Evolutionary conservation across 2,888 invertebrate genomes (phyloP).

Genomic region (Stenolophus ochropezus): DNA sequence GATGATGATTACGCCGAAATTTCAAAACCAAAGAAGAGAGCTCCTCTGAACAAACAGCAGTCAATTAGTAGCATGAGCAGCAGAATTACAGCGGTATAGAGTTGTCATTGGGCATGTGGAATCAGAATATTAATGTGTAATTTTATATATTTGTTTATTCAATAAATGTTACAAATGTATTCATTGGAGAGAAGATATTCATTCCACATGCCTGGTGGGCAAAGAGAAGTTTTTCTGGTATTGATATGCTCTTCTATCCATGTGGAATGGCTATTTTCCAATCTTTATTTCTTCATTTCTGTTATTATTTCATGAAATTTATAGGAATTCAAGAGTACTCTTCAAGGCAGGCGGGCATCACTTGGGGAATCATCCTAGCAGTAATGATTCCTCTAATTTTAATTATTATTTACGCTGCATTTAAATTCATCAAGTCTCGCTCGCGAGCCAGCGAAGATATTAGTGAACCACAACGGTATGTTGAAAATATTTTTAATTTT

Average conservation of each 20-base stretch:
- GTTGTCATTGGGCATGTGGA: slow-evolving; percentile 48
- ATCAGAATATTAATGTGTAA: slow-evolving; percentile 32
- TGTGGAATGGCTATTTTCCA: slow-evolving; percentile 52
- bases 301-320: background rate
- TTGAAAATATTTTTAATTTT: background rate
- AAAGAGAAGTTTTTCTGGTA: slow-evolving; percentile 43
- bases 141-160: slow-evolving; percentile 36
- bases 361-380: slow-evolving; percentile 85
- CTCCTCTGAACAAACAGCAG: slow-evolving; percentile 9
- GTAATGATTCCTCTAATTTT: slow-evolving; percentile 85
- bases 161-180: slow-evolving; percentile 30
- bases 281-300: slow-evolving; percentile 44
- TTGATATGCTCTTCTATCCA: slow-evolving; percentile 51
- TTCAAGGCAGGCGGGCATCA: slow-evolving; percentile 84
- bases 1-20: slow-evolving; percentile 66
- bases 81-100: slow-evolving; percentile 48
- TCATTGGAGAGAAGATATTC: slow-evolving; percentile 31
- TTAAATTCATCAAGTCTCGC: slow-evolving; percentile 67
- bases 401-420: slow-evolving; percentile 76
- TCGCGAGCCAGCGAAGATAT: slow-evolving; percentile 66
- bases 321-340: slow-evolving; percentile 88
- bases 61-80: slow-evolving; percentile 50
- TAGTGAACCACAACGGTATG: slow-evolving; percentile 53
- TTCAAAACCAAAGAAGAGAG: slow-evolving; percentile 41
- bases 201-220: slow-evolving; percentile 54